A percentile compares a stretch with the other conserved stretches of the same genome.
Conservation (phyloP, 1,140 invertebrate genomes). For the Drosophila rufa region DNA sequence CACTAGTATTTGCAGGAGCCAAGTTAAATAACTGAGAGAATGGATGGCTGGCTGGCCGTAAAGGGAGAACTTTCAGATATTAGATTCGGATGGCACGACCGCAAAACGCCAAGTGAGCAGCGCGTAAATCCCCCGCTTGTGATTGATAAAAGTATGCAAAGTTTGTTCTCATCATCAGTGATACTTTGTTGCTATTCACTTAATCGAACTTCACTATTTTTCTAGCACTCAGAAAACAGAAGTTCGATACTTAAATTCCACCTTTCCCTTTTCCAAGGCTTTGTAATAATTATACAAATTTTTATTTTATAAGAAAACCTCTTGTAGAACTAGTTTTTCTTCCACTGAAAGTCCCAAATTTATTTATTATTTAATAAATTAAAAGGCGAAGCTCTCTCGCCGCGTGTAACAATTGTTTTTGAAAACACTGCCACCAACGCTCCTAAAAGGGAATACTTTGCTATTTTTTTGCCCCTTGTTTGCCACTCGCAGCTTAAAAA, state of each 20-base stretch:
- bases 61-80: not conserved
- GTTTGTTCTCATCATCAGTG: conserved; percentile 1
- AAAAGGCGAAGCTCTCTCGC: not conserved
- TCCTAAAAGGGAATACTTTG: conserved; percentile 15
- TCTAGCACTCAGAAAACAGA: not conserved
- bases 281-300: no score
- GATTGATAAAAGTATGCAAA: conserved; percentile 29
- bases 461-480: conserved; percentile 25
- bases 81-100: conserved; percentile 4
- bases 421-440: not conserved
- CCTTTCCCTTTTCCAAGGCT: no score
- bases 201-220: not conserved
- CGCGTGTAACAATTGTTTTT: conserved; percentile 22
- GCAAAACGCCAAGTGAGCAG: conserved; percentile 19
- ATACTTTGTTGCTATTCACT: conserved; percentile 12
- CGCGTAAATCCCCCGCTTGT: conserved; percentile 5
- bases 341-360: not conserved
- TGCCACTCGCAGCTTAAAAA: conserved; percentile 29
- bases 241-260: not conserved
- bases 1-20: conserved; percentile 12
- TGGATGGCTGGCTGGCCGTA: conserved; percentile 1
- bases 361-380: not conserved
- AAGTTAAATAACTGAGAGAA: conserved; percentile 17
- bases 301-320: not conserved
- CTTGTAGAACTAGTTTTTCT: no score